phyloP scores from a whole-genome alignment of 2,888 invertebrate species.

The Syrista parreyssii region DNA sequence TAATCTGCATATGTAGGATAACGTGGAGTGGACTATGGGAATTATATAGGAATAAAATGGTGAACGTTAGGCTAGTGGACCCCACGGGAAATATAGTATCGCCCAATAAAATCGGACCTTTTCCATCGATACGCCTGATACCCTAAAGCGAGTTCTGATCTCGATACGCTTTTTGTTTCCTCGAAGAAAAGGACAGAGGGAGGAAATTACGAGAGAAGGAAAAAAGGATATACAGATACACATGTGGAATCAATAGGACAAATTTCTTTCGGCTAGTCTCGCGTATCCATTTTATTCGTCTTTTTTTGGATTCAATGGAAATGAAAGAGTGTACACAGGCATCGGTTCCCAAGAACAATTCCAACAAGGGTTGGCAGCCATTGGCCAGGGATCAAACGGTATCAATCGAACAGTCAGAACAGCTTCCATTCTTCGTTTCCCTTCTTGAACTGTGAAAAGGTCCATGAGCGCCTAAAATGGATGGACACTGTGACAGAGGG shows the following conservation, averaged over 20 bases:
- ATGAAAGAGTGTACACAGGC: background rate
- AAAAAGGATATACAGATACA: background rate
- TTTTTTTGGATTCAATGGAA: background rate
- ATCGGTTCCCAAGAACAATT: background rate
- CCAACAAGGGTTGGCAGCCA: too few species aligned
- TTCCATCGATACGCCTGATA: background rate
- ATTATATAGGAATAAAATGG: too few species aligned
- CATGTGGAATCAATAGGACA: background rate
- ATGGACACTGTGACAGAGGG: too few species aligned
- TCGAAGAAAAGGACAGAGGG: background rate
- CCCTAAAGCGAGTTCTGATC: background rate
- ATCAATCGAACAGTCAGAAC: slow-evolving; percentile 3
- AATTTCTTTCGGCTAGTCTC: background rate
- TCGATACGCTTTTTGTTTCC: background rate
- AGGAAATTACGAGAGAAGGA: background rate
- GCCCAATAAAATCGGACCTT: background rate
- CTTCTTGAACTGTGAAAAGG: too few species aligned
- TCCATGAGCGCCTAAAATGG: too few species aligned
- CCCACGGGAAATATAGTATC: background rate
- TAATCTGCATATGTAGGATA: too few species aligned
- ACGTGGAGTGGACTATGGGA: too few species aligned
- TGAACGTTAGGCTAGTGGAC: too few species aligned
- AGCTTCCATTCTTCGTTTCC: background rate
- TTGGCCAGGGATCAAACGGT: background rate
- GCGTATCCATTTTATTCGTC: background rate